phyloP scores from a whole-genome alignment of 2,113 vertebrate genomes.

The Gadus chalcogrammus region DNA sequence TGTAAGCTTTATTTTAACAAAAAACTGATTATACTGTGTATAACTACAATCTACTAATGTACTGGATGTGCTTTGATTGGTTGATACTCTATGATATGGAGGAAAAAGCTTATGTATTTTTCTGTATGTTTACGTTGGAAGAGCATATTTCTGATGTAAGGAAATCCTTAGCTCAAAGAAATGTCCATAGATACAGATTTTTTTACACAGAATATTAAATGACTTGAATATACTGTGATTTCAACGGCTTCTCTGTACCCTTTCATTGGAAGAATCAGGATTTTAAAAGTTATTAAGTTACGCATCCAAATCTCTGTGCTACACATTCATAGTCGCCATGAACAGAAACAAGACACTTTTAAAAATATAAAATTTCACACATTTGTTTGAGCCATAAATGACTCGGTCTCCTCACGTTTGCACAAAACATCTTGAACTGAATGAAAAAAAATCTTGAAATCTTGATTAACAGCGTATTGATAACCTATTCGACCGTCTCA shows the following conservation, averaged over 20 bases:
- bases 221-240: conserved; percentile 16
- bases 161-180: conserved; percentile 9
- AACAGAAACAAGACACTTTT: too few relatives aligned
- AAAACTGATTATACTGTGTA: not conserved
- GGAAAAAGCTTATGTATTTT: conserved; percentile 37
- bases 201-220: conserved; percentile 25
- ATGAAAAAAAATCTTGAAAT: not conserved
- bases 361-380: too few relatives aligned
- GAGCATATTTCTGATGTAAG: conserved; percentile 18
- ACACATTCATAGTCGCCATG: too few relatives aligned
- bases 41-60: too few relatives aligned
- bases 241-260: not conserved
- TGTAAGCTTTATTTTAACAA: too few relatives aligned
- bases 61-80: too few relatives aligned
- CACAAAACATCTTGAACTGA: not conserved
- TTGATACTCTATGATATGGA: not conserved
- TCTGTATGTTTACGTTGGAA: conserved; percentile 31
- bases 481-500: conserved; percentile 7
- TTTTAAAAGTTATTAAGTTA: too few relatives aligned
- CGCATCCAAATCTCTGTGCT: too few relatives aligned
- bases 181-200: conserved; percentile 25
- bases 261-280: too few relatives aligned
- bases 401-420: too few relatives aligned
- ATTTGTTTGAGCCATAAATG: too few relatives aligned
- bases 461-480: not conserved